phyloP scores from a whole-genome alignment of 2,797 vertebrate species.

The Poecilia picta region DNA sequence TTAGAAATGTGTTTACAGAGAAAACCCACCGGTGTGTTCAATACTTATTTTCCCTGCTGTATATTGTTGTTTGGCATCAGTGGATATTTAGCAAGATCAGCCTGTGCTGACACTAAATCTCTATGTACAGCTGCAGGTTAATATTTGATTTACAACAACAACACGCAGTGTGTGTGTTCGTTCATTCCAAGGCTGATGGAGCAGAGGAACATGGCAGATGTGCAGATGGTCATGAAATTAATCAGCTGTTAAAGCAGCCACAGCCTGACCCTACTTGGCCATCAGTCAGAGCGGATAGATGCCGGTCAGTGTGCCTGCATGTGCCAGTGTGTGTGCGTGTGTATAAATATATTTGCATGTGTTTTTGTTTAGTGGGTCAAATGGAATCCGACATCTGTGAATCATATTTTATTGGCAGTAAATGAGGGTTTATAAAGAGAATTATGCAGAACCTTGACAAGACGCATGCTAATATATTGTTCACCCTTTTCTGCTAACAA shows the following conservation, averaged over 20 bases:
- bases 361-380: neutral
- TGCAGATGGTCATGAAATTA: conserved; percentile 30
- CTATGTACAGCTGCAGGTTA: neutral
- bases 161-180: neutral
- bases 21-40: neutral
- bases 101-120: neutral
- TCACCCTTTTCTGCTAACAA: neutral
- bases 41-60: neutral
- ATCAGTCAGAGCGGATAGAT: conserved; percentile 16
- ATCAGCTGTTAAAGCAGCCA: conserved; percentile 25
- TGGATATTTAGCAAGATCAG: neutral
- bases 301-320: neutral
- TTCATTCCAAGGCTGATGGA: conserved; percentile 3
- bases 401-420: conserved; percentile 3
- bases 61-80: neutral
- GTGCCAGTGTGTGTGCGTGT: neutral
- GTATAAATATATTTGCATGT: neutral
- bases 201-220: conserved; percentile 11
- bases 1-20: neutral
- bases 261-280: conserved; percentile 21
- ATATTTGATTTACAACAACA: conserved; percentile 4
- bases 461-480: neutral
- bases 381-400: conserved; percentile 7
- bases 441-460: neutral
- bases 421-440: neutral